A percentile compares a stretch with the other conserved stretches of the same genome.
These are phyloP conservation scores for Aphelenchoides fujianensis DNA, from an alignment of 1,140 invertebrate species.

Conservation along the genomic window DNA sequence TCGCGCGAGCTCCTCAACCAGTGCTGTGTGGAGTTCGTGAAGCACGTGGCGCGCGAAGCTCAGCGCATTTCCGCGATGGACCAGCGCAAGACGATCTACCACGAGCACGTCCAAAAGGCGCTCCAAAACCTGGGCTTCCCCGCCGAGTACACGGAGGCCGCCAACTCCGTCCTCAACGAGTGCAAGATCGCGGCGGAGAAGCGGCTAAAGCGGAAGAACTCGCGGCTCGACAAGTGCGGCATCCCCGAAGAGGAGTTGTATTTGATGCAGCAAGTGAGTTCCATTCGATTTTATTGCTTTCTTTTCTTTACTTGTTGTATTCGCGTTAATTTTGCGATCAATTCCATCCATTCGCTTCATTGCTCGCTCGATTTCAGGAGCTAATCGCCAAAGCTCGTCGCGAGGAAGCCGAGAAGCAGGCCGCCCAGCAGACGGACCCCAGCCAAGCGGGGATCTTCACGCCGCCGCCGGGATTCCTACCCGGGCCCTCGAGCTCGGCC, in stretches of 20 bases:
- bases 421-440: no score
- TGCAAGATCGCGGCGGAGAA: slow-evolving; percentile 62
- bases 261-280: slow-evolving; percentile 50
- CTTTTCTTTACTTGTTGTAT: background rate
- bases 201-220: slow-evolving; percentile 62
- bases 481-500: background rate
- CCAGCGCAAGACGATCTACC: slow-evolving; percentile 61
- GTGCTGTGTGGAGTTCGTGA: slow-evolving; percentile 60
- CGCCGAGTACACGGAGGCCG: slow-evolving; percentile 54
- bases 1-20: slow-evolving; percentile 57
- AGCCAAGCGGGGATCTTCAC: background rate
- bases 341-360: background rate
- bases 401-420: slow-evolving; percentile 21
- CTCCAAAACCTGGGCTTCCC: slow-evolving; percentile 56
- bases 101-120: slow-evolving; percentile 61
- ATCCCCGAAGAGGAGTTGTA: slow-evolving; percentile 62
- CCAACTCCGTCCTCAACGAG: slow-evolving; percentile 55
- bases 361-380: slow-evolving; percentile 16
- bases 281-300: background rate
- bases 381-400: slow-evolving; percentile 49
- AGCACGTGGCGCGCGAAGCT: slow-evolving; percentile 56
- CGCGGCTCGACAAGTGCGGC: slow-evolving; percentile 62
- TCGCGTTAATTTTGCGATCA: background rate
- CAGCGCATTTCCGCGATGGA: slow-evolving; percentile 56
- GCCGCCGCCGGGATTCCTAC: background rate